Evolutionary conservation across 2,888 invertebrate genomes (phyloP), one percentile per base, ranked within the genome.

Genomic region (Eupithecia exiguata): DNA sequence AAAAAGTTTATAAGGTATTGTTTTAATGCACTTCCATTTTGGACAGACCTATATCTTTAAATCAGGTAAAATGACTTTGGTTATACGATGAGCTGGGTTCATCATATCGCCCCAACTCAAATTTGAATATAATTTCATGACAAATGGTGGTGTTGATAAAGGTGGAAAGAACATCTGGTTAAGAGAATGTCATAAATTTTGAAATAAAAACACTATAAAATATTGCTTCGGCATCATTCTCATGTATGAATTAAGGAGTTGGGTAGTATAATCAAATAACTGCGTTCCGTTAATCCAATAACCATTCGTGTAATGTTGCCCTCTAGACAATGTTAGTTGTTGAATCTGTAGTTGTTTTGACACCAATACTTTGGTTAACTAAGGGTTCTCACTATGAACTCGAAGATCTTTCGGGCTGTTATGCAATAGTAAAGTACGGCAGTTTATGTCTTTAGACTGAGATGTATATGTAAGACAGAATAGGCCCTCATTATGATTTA

Each of bases 241-340:
- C 71, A 35, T 43, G 53, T 53, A 66, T 66, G 49, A 76, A 74
- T 80, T 79, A 77, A 70, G 66, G 53, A 77, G 72, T 72, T 53
- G 1, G 21, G 10, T 12, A 53, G 53, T 53, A 53, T 75, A 79
- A 85, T 86, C 78, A 82, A 80, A 82, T 80, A 78, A 80, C 80
- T 84, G 83, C 80, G 76, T 30, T 87, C 91, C 88, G 91, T 91
- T 91, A 91, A 86, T 85, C 87, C 84, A 81, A 88, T 92, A 91
- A 87, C 84, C 84, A 92, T 92, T 90, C 91, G 83, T 75, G 83
- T 84, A 84, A 82, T 87, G 87, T 86, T 70, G 81, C 79, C 83
- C 82, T 79, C 82, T 79, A 81, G 83, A 82, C 81, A 83, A 82
- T 14, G 58, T 12, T 25, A 58, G n/a, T 53, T 82, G 83, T 84